Conservation (phyloP, 2,888 invertebrate genomes). For the Lamellibrachia satsuma region DNA sequence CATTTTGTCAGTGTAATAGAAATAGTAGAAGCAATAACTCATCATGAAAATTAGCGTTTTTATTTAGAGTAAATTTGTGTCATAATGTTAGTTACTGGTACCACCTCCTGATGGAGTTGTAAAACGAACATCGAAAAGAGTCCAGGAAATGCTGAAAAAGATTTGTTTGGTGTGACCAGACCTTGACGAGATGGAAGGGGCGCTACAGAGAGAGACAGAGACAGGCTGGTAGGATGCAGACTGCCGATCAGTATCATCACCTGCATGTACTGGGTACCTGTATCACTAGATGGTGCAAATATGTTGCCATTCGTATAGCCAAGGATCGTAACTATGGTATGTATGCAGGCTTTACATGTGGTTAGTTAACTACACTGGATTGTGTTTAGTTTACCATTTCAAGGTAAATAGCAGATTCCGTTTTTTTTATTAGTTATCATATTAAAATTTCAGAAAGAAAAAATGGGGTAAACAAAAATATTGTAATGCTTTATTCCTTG, state of each 20-base stretch:
- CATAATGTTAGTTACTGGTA: too few species aligned
- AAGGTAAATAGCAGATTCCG: too few species aligned
- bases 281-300: not conserved
- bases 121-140: too few species aligned
- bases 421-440: too few species aligned
- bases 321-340: not conserved
- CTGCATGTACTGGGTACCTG: not conserved
- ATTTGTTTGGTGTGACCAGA: constrained; percentile 49
- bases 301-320: not conserved
- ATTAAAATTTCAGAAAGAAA: not conserved
- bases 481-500: too few species aligned
- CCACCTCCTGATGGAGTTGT: too few species aligned
- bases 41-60: too few species aligned
- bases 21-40: too few species aligned
- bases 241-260: not conserved
- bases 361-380: not conserved
- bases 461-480: too few species aligned
- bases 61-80: too few species aligned
- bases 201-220: not conserved
- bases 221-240: not conserved
- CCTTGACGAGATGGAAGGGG: constrained; percentile 39
- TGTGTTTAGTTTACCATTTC: too few species aligned
- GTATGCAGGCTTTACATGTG: not conserved
- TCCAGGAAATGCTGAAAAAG: constrained; percentile 23
- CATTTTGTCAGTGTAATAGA: too few species aligned